phyloP scores from a whole-genome alignment of 2,113 vertebrate species.

The Hiodon tergisus region DNA sequence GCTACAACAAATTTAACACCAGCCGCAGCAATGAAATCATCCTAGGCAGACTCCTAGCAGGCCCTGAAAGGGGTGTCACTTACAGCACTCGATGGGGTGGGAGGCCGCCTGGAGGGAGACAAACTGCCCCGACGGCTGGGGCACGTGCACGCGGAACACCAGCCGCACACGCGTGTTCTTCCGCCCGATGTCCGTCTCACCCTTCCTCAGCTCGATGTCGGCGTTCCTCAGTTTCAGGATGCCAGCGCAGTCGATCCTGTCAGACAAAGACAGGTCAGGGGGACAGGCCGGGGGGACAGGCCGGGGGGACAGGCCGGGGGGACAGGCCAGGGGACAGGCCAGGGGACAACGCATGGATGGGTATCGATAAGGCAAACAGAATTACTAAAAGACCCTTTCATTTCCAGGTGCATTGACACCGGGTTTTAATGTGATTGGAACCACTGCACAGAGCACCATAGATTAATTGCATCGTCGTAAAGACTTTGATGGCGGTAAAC shows the following conservation, averaged over 20 bases:
- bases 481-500: too few relatives aligned
- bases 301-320: background rate
- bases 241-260: conserved; percentile 92
- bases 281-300: background rate
- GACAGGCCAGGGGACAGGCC: background rate
- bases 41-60: background rate
- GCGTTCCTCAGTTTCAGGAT: conserved; percentile 95
- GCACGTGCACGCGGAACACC: conserved; percentile 89
- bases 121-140: conserved; percentile 75
- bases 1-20: too few relatives aligned
- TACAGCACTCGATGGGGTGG: conserved; percentile 94
- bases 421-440: too few relatives aligned
- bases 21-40: too few relatives aligned
- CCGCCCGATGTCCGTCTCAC: conserved; percentile 92
- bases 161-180: conserved; percentile 94
- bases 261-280: background rate
- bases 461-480: too few relatives aligned
- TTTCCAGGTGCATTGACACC: too few relatives aligned
- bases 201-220: conserved; percentile 93
- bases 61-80: conserved; percentile 45
- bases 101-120: conserved; percentile 87
- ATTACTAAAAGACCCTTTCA: too few relatives aligned
- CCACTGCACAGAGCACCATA: too few relatives aligned
- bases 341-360: too few relatives aligned
- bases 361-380: too few relatives aligned